Conservation (phyloP, 2,888 invertebrate genomes). For the Agrenia bidenticulata region DNA sequence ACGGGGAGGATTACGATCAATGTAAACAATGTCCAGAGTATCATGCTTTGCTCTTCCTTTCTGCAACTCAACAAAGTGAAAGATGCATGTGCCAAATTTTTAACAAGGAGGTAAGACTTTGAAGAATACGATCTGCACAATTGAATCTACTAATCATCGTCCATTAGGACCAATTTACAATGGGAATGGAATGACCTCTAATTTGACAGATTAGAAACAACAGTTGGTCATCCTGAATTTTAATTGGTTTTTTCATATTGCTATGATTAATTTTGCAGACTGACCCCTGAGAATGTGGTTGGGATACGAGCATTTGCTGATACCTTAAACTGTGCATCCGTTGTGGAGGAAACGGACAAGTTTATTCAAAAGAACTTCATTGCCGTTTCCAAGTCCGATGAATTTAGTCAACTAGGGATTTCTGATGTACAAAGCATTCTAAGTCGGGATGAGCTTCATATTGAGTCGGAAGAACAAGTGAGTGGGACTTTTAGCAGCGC, state of each 20-base stretch:
- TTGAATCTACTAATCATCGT: not conserved
- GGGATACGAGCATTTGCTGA: conserved; percentile 79
- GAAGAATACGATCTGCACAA: not conserved
- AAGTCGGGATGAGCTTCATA: conserved; percentile 73
- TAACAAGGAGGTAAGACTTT: conserved; percentile 65
- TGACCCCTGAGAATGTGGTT: conserved; percentile 77
- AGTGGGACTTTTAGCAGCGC: not conserved
- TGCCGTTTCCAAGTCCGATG: conserved; percentile 73
- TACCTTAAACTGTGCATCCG: conserved; percentile 68
- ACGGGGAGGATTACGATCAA: conserved; percentile 75
- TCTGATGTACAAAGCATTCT: conserved; percentile 70
- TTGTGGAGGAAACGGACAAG: conserved; percentile 74
- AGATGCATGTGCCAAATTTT: conserved; percentile 79
- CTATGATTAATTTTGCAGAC: conserved; percentile 58
- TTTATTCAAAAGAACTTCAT: conserved; percentile 78
- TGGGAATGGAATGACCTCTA: no score
- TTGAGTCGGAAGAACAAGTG: conserved; percentile 71
- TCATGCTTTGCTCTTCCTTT: conserved; percentile 82
- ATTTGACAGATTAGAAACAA: no score
- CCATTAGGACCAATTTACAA: no score
- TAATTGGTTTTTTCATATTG: not conserved
- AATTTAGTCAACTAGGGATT: conserved; percentile 67
- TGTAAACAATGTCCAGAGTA: conserved; percentile 76
- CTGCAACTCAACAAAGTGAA: conserved; percentile 75
- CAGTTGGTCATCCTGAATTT: no score